Percentiles rank a stretch among this genome's conserved stretches.
phyloP scores from a whole-genome alignment of 2,113 vertebrate species.

The Atrichornis clamosus region DNA sequence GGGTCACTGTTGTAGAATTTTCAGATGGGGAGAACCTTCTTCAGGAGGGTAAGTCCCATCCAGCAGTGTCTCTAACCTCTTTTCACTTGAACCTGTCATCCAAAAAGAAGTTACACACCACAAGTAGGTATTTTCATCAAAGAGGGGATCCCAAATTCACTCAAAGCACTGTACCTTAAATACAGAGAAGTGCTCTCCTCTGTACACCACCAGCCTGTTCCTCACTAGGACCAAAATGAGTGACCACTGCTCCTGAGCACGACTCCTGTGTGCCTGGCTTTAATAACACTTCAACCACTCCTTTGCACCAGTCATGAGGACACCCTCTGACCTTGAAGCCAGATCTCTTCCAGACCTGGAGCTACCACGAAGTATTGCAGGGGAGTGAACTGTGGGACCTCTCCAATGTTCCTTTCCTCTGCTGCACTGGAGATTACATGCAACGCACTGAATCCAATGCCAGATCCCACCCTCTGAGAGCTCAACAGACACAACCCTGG shows the following conservation, averaged over 20 bases:
- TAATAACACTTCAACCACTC: not conserved
- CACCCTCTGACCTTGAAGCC: not conserved
- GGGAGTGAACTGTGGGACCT: not conserved
- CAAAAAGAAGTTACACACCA: not conserved
- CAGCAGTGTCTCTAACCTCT: not conserved
- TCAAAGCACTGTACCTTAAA: not conserved
- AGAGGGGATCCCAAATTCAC: not conserved
- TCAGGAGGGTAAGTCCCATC: not conserved
- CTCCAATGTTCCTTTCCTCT: not conserved
- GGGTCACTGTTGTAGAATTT: not conserved
- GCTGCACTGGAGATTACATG: fast-evolving
- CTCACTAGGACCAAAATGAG: not conserved
- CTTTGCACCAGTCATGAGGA: not conserved
- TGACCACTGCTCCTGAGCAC: not conserved
- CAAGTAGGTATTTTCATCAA: not conserved
- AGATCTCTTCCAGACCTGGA: not conserved
- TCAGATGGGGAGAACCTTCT: not conserved
- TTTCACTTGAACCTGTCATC: not conserved
- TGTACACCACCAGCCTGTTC: not conserved
- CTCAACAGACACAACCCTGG: fast-evolving
- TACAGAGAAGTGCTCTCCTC: not conserved
- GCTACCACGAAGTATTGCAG: not conserved
- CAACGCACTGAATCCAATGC: not conserved
- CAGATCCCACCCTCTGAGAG: not conserved
- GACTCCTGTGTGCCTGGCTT: fast-evolving